phyloP scores from a whole-genome alignment of 2,797 vertebrate species.

The Oreochromis mossambicus region DNA sequence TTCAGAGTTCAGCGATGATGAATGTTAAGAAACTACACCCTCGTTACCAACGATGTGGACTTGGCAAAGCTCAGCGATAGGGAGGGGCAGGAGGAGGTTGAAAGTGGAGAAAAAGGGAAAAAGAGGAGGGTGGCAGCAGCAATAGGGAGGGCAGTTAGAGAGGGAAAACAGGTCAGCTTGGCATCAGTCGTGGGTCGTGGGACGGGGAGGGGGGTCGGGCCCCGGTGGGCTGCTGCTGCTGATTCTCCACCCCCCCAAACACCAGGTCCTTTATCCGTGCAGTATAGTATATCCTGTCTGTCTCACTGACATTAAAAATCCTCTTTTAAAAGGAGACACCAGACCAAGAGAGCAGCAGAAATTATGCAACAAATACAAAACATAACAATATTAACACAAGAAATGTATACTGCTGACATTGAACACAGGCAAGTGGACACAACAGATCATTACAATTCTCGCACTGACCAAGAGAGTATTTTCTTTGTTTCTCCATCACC shows the following conservation, averaged over 20 bases:
- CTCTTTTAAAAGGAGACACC: background rate
- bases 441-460: no score
- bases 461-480: no score
- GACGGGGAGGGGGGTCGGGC: background rate
- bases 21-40: conserved; percentile 95
- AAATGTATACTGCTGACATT: no score
- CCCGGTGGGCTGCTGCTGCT: conserved; percentile 31
- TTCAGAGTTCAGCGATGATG: conserved; percentile 95
- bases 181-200: conserved; percentile 8
- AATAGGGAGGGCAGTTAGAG: background rate
- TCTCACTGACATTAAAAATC: background rate
- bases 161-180: conserved; percentile 32
- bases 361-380: background rate
- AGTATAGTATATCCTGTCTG: background rate
- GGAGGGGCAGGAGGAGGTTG: conserved; percentile 22
- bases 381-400: background rate
- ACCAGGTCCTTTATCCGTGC: background rate
- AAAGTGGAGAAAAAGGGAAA: conserved; percentile 11
- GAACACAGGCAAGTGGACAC: no score
- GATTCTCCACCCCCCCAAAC: background rate
- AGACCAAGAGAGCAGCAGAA: background rate
- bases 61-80: conserved; percentile 76
- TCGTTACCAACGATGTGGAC: conserved; percentile 84
- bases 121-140: conserved; percentile 2
- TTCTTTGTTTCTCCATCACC: background rate